A percentile compares a stretch with the other conserved stretches of the same genome.
Conservation (phyloP, 2,797 vertebrate species). For the Uromys caudimaculatus region DNA sequence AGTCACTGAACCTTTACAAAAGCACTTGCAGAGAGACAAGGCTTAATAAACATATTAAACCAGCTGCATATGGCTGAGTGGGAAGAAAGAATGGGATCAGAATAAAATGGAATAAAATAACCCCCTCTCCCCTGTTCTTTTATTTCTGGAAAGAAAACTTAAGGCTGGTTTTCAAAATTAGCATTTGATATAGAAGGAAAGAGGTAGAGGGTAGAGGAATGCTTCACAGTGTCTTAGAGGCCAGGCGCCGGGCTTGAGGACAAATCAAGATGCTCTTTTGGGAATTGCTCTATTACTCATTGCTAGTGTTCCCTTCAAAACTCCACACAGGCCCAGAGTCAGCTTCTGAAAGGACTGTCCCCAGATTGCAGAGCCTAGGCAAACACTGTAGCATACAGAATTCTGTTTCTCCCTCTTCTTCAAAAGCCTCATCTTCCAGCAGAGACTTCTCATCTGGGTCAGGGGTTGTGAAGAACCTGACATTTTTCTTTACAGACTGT, state of each 20-base stretch:
- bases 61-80: not conserved
- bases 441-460: not conserved
- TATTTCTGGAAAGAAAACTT: constrained; percentile 6
- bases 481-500: not conserved
- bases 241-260: not conserved
- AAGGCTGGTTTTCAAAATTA: not conserved
- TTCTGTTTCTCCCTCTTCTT: not conserved
- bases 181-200: constrained; percentile 25
- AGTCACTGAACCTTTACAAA: not conserved
- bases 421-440: not conserved
- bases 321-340: not conserved
- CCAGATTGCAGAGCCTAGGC: not conserved
- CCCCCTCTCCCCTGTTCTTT: not conserved
- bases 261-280: constrained; percentile 40
- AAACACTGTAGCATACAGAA: not conserved
- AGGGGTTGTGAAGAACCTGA: not conserved
- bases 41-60: not conserved
- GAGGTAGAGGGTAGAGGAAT: not conserved
- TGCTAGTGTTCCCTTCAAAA: not conserved
- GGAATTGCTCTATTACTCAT: not conserved
- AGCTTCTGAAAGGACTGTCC: not conserved
- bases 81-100: not conserved
- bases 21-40: not conserved
- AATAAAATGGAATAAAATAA: not conserved
- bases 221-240: not conserved